Conservation (phyloP, 2,113 vertebrate species). For the Varanus salvator region DNA sequence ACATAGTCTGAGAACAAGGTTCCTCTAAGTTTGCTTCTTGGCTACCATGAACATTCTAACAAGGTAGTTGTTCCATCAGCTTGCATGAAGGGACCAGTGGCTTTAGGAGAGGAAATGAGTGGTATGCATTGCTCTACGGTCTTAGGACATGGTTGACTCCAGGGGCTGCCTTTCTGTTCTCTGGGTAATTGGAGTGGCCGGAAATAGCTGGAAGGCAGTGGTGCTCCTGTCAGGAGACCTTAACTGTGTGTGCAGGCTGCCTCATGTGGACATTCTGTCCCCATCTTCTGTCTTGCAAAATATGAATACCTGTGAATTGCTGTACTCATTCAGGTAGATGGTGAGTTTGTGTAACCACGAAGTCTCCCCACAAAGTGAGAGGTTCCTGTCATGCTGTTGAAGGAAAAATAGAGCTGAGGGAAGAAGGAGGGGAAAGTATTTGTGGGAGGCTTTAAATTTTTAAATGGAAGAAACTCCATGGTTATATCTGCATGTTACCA, state of each 20-base stretch:
- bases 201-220: neutral
- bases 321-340: neutral
- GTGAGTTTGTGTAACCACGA: neutral
- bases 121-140: neutral
- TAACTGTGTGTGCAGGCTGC: too few species aligned
- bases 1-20: too few species aligned
- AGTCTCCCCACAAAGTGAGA: neutral
- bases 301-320: neutral
- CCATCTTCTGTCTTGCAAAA: too few species aligned
- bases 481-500: neutral
- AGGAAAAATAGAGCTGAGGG: too few species aligned
- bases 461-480: neutral
- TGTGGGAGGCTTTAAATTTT: neutral
- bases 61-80: too few species aligned
- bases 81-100: too few species aligned
- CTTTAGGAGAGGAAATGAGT: neutral
- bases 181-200: too few species aligned
- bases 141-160: neutral
- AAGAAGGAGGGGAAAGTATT: too few species aligned
- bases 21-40: too few species aligned
- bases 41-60: too few species aligned
- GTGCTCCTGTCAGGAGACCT: neutral
- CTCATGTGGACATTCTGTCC: too few species aligned
- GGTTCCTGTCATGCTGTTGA: neutral
- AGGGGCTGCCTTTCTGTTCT: too few species aligned